A percentile compares a stretch with the other conserved stretches of the same genome.
These are phyloP conservation scores for Loris lydekkerianus DNA, from an alignment of 2,797 vertebrate genomes.

Conservation along the genomic window DNA sequence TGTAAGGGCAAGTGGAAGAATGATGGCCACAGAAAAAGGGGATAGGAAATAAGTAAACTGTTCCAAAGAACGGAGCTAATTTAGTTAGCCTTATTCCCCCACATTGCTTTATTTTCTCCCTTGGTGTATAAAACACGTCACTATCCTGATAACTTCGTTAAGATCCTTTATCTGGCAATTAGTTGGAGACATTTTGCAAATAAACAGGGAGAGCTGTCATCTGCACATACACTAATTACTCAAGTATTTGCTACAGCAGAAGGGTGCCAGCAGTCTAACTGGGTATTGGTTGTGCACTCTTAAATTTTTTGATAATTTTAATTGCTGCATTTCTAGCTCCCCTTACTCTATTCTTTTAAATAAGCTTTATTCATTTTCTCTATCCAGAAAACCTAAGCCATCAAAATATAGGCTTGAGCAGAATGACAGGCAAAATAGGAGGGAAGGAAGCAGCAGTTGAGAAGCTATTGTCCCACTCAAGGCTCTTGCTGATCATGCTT, in stretches of 20 bases:
- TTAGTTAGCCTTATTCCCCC: not conserved
- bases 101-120: not conserved
- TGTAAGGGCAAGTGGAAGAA: not conserved
- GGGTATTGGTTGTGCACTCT: not conserved
- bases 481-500: not conserved
- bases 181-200: conserved; percentile 29
- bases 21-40: not conserved
- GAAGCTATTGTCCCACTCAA: not conserved
- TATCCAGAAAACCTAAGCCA: not conserved
- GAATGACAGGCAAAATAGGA: not conserved
- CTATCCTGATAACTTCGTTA: not conserved
- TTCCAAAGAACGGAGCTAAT: not conserved
- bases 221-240: conserved; percentile 63
- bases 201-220: conserved; percentile 30
- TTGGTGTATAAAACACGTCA: not conserved
- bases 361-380: not conserved
- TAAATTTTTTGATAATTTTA: conserved; percentile 44
- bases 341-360: conserved; percentile 54
- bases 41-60: not conserved
- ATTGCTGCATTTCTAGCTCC: not conserved
- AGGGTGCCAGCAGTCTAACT: not conserved
- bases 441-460: not conserved
- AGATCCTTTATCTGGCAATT: not conserved
- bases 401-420: not conserved
- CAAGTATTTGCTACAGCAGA: not conserved